Conservation (phyloP, 1,140 invertebrate genomes). For the Bombus cullumanus region DNA sequence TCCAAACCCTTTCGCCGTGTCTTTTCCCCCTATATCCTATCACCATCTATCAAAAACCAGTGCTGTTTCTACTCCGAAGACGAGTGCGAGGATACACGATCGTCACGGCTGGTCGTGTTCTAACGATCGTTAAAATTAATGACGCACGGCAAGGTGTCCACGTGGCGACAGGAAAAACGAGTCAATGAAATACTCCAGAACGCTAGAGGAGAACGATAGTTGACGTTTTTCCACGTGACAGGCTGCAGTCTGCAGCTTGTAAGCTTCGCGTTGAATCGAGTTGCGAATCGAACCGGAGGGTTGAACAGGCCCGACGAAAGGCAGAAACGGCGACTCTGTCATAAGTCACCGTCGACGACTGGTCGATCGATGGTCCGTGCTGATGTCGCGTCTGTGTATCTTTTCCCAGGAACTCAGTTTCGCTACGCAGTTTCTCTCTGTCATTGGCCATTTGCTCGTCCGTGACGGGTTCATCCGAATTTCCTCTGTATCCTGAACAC, state of each 20-base stretch:
- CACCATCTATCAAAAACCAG: slow-evolving; percentile 12
- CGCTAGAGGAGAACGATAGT: background rate
- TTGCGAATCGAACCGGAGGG: background rate
- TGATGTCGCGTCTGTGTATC: slow-evolving; percentile 25
- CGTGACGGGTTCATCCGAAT: slow-evolving; percentile 30
- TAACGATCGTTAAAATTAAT: slow-evolving; percentile 59
- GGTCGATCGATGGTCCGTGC: slow-evolving; percentile 34
- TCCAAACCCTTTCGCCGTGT: background rate
- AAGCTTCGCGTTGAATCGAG: background rate
- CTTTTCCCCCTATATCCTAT: too few relatives aligned
- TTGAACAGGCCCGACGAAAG: background rate
- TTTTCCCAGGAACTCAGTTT: background rate
- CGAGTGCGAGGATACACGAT: slow-evolving; percentile 3
- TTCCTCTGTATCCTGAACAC: slow-evolving; percentile 9
- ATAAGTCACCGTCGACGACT: slow-evolving; percentile 46
- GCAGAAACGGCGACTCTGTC: background rate
- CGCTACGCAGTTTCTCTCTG: background rate
- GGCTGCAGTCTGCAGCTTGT: slow-evolving; percentile 32
- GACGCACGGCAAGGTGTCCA: slow-evolving; percentile 10
- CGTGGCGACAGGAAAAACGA: slow-evolving; percentile 9
- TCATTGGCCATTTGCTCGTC: background rate
- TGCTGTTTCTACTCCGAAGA: slow-evolving; percentile 22
- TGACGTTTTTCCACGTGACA: slow-evolving; percentile 19
- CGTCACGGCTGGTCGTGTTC: slow-evolving; percentile 9
- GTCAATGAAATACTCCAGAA: slow-evolving; percentile 10